These are phyloP conservation scores for Macrobrachium nipponense DNA, from an alignment of 1,140 invertebrate genomes.

Conservation along the genomic window DNA sequence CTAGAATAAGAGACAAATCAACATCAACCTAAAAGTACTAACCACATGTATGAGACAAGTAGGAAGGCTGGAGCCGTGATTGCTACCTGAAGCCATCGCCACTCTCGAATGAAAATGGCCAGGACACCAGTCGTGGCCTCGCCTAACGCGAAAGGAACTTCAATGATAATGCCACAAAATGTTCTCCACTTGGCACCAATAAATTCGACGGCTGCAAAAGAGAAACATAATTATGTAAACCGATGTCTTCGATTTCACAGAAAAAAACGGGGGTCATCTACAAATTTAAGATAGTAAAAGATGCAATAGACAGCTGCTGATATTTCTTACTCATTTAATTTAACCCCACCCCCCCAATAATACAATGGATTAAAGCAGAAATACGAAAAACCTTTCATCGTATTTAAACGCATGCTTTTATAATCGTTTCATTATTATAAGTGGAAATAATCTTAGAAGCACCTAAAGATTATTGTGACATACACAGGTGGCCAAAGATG, in stretches of 20 bases:
- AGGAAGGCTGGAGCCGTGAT: constrained; percentile 64
- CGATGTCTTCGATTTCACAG: not conserved
- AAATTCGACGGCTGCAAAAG: constrained; percentile 66
- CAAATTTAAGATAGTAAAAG: too few species aligned
- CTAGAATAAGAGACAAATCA: too few species aligned
- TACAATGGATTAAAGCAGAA: too few species aligned
- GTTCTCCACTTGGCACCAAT: constrained; percentile 66
- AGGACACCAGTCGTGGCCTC: constrained; percentile 66
- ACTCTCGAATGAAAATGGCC: constrained; percentile 67
- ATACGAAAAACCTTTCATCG: too few species aligned
- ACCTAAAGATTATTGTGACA: too few species aligned
- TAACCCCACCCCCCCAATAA: too few species aligned
- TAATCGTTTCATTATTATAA: too few species aligned
- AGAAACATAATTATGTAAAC: not conserved
- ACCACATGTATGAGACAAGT: constrained; percentile 67
- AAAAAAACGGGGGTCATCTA: not conserved
- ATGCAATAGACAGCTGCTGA: not conserved
- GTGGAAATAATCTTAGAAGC: too few species aligned
- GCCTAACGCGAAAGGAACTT: constrained; percentile 68
- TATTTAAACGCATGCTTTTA: too few species aligned
- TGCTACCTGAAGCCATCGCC: constrained; percentile 66
- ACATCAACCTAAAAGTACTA: constrained; percentile 21
- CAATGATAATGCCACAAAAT: constrained; percentile 66
- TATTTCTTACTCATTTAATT: not conserved
- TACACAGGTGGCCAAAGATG: too few species aligned